A percentile compares a stretch with the other conserved stretches of the same genome.
These are phyloP conservation scores for Apostichopus leukothele DNA, from an alignment of 53 echinoderm and acorn worm species.

Conservation along the genomic window DNA sequence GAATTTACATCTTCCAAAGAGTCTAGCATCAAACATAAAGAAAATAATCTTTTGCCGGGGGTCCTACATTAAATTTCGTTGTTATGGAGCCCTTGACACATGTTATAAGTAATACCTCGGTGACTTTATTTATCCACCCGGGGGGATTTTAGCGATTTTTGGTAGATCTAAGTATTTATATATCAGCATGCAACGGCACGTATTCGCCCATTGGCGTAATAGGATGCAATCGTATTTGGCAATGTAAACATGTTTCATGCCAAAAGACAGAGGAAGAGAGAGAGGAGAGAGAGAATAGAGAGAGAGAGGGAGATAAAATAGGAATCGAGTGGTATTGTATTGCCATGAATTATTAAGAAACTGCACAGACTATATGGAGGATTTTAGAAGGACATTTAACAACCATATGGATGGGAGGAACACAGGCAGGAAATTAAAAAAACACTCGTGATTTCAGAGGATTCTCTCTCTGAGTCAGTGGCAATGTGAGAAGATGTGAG, in stretches of 20 bases:
- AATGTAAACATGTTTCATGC: constrained; percentile 15
- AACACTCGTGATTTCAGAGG: no score
- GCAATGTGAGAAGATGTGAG: no score
- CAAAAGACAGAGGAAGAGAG: background rate
- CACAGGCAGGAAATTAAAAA: no score
- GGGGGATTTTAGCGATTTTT: constrained; percentile 22
- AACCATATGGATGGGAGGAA: no score
- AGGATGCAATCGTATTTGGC: constrained; percentile 20
- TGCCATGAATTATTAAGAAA: no score
- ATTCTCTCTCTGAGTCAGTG: no score
- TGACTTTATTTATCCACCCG: constrained; percentile 3
- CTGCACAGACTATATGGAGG: no score
- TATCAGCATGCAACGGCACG: constrained; percentile 23
- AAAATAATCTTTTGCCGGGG: background rate
- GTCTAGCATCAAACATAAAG: no score
- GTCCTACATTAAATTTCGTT: constrained; percentile 42
- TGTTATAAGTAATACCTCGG: background rate
- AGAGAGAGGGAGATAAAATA: no score
- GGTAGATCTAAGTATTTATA: background rate
- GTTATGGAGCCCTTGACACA: constrained; percentile 35
- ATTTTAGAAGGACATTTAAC: no score
- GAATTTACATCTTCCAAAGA: no score
- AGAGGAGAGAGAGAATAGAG: background rate
- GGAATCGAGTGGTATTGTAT: no score
- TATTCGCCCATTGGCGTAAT: constrained; percentile 15